A percentile compares a stretch with the other conserved stretches of the same genome.
phyloP scores from a whole-genome alignment of 2,888 invertebrate genomes.

The Drosophila helvetica region DNA sequence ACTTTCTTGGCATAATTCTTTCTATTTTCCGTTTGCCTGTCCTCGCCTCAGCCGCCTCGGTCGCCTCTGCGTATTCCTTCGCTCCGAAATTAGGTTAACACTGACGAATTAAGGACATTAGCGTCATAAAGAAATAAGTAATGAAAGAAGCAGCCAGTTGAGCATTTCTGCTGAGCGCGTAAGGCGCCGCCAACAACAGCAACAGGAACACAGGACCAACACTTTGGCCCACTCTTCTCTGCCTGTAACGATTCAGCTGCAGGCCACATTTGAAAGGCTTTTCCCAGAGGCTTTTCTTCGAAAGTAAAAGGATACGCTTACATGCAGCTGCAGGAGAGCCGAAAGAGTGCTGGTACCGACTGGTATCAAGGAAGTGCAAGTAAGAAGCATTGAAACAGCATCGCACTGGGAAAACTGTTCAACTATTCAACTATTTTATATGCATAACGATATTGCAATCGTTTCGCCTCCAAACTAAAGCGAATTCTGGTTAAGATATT shows the following conservation, averaged over 20 bases:
- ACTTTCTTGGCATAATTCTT: constrained; percentile 80
- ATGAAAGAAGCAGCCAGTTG: constrained; percentile 70
- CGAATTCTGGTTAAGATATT: no score
- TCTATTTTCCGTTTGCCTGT: constrained; percentile 51
- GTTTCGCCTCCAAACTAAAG: no score
- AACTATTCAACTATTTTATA: no score
- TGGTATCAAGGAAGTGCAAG: no score
- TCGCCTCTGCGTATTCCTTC: constrained; percentile 41
- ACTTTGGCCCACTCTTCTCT: constrained; percentile 18
- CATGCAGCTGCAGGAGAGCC: no score
- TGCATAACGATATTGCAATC: no score
- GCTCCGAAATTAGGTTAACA: constrained; percentile 76
- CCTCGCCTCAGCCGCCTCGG: constrained; percentile 13
- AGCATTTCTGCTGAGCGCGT: constrained; percentile 73
- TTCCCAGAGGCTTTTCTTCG: constrained; percentile 50
- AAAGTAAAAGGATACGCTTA: background rate
- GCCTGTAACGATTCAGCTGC: constrained; percentile 31
- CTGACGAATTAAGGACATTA: constrained; percentile 80
- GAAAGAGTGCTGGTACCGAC: no score
- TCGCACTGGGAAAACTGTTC: no score
- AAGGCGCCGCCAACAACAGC: constrained; percentile 51
- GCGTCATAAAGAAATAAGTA: constrained; percentile 80
- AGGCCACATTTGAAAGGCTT: constrained; percentile 54
- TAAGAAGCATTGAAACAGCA: no score
- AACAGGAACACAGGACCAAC: constrained; percentile 18